Percentiles rank a stretch among this genome's conserved stretches.
Evolutionary conservation across 2,113 vertebrate genomes (phyloP).

Genomic region (Phrynosoma platyrhinos): DNA sequence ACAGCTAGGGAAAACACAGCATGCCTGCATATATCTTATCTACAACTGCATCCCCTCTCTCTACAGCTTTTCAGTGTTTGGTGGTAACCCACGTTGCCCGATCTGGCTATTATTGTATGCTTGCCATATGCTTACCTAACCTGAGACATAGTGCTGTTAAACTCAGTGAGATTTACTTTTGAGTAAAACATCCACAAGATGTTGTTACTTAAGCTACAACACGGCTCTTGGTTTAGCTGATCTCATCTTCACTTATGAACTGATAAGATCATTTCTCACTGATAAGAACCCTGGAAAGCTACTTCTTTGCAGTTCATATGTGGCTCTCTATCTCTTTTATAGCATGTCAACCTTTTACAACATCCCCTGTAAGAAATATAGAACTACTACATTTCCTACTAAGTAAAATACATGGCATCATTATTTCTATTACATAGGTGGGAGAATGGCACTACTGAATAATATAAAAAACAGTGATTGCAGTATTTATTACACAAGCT

Average conservation of each 20-base stretch:
- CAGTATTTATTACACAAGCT: conserved; percentile 9
- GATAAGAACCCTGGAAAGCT: background rate
- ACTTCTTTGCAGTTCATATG: background rate
- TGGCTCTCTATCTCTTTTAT: background rate
- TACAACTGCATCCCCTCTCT: background rate
- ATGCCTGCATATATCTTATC: background rate
- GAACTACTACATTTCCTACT: background rate
- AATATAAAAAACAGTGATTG: background rate
- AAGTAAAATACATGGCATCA: background rate
- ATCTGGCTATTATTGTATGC: background rate
- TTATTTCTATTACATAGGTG: background rate
- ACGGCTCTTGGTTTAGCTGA: background rate
- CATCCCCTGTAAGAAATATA: background rate
- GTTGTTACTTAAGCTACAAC: no score
- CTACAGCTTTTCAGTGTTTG: background rate
- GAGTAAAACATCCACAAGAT: no score
- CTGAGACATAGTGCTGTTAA: background rate
- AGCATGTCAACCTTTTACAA: background rate
- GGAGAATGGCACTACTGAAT: background rate
- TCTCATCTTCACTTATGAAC: background rate
- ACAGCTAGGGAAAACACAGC: background rate
- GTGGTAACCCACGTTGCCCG: background rate
- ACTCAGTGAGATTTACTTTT: no score
- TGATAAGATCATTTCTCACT: background rate
- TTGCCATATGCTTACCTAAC: background rate